Conservation (phyloP, 1,140 invertebrate genomes). For the Bombus confusus region DNA sequence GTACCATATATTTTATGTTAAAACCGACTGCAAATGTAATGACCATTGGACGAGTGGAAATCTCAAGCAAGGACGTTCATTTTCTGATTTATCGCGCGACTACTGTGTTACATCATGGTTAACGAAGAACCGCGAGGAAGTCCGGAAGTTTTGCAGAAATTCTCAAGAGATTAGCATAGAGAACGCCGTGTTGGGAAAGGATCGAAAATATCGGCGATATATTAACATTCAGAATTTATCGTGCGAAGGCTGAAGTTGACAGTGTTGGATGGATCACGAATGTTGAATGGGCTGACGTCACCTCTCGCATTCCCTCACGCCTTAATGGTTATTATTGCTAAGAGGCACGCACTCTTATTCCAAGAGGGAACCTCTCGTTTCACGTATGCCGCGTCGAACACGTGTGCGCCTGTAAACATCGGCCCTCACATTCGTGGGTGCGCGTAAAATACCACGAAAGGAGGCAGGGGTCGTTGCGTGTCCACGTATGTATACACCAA, state of each 20-base stretch:
- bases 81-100: neutral
- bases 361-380: slow-evolving; percentile 47
- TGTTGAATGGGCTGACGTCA: slow-evolving; percentile 76
- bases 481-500: neutral
- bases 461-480: slow-evolving; percentile 8
- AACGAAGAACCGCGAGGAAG: neutral
- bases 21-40: neutral
- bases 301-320: slow-evolving; percentile 76
- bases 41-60: neutral
- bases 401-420: slow-evolving; percentile 28
- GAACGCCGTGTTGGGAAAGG: neutral
- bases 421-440: slow-evolving; percentile 6
- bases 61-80: neutral
- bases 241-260: slow-evolving; percentile 49
- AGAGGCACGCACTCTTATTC: slow-evolving; percentile 75
- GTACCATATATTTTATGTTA: neutral
- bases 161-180: neutral
- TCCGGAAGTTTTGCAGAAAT: neutral
- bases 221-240: slow-evolving; percentile 47
- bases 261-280: slow-evolving; percentile 56
- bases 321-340: slow-evolving; percentile 78
- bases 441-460: slow-evolving; percentile 49
- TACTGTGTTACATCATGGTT: neutral
- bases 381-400: slow-evolving; percentile 20
- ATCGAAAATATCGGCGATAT: neutral